Percentiles rank a stretch among this genome's conserved stretches.
These are phyloP conservation scores for Eulemur coronatus DNA, from an alignment of 2,797 vertebrate genomes.

Conservation along the genomic window DNA sequence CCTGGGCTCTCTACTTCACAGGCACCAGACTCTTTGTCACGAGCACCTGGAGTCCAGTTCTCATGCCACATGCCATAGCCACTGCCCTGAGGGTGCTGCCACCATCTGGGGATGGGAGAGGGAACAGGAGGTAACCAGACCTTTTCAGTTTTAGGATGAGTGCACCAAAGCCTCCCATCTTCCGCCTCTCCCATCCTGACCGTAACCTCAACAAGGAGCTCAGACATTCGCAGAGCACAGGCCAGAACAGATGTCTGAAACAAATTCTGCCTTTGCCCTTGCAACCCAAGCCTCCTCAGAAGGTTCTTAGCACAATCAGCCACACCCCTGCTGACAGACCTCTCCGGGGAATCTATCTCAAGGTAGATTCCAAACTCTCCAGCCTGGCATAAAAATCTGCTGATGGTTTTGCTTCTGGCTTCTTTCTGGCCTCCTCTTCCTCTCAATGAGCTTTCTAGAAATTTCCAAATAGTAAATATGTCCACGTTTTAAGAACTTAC, in stretches of 20 bases:
- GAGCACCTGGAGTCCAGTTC: neutral
- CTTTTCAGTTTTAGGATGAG: neutral
- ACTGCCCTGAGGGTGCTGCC: too few relatives aligned
- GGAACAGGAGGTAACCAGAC: neutral
- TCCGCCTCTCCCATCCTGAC: neutral
- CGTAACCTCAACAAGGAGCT: neutral
- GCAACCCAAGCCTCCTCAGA: neutral
- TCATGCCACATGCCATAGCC: neutral
- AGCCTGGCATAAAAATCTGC: neutral
- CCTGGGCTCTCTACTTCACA: neutral
- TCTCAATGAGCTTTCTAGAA: neutral
- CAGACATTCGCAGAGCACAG: neutral
- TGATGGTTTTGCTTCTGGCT: neutral
- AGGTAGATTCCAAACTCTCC: neutral
- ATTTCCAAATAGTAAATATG: neutral
- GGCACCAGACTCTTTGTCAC: neutral
- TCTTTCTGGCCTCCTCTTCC: neutral
- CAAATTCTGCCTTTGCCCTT: neutral
- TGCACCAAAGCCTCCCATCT: neutral
- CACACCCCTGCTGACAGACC: neutral
- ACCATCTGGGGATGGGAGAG: neutral
- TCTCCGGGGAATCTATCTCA: neutral
- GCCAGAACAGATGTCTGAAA: neutral
- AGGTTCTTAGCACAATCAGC: neutral
- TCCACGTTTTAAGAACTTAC: neutral